Base-by-base conservation (phyloP, 2,113 vertebrate genomes). In the Hymenochirus boettgeri region DNA sequence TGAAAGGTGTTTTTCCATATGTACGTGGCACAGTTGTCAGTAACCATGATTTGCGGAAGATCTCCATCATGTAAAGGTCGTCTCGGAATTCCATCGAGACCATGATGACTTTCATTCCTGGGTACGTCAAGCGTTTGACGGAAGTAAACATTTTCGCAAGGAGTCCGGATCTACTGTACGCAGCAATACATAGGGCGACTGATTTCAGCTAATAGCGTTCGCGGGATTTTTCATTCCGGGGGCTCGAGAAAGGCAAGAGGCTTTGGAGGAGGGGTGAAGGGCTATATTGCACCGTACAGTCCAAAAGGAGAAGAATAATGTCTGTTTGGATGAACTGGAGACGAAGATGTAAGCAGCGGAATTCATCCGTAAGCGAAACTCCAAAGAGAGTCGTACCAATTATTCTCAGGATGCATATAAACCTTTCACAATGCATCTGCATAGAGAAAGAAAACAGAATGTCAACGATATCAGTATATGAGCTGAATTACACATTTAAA, bases 101-200 rank as follows among this genome's bases (percentile, higher is more conserved):
- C 96, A 99, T 97, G 81, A 99, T 92, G 26, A 99, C 91, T 77
- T 95, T 98, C 86, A 99, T 97, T 70, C n/a, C 95, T 2, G 96
- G 96, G 75, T 99, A 99, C 25, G 94, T 96, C 75, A 99, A 85
- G 74, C 96, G 90, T 77, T 95, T 98, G 72, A 98, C 91, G 1
- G 96, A 99, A 93, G 87, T 83, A 99, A 86, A 80, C 96, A 99
- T 79, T 99, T 98, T 74, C 85, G 86, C 82, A 99, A 88, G 86
- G 98, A 99, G 88, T 85, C 89, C 33, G 94, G 91, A 71, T 99
- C 96, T 76, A 98, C 96, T 67, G 76, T 96, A 99, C 0, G 96
- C 93, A 63, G 96, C 96, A 25, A 99, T 98, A 82, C 95, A 98
- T 74, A 99, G 82, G 59, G 96, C 95, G 72, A 98, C 87, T 15